Percentiles rank a stretch among this genome's conserved stretches.
phyloP scores from a whole-genome alignment of 2,113 vertebrate genomes.

The Dicentrarchus labrax region DNA sequence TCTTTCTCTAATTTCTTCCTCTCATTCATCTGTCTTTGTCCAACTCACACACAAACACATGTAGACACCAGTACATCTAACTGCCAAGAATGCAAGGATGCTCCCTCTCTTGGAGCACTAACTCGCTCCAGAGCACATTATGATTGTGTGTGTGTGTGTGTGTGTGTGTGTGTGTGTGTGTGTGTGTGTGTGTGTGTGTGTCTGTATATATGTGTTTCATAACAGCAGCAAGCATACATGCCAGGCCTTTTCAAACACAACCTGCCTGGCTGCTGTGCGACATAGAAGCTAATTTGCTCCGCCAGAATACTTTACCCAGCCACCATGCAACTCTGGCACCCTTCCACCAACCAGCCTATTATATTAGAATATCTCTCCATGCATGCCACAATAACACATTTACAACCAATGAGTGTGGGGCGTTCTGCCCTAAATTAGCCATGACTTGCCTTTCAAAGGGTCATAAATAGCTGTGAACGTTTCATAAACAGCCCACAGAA shows the following conservation, averaged over 20 bases:
- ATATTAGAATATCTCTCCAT: conserved; percentile 62
- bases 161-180: conserved; percentile 6
- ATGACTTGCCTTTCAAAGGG: conserved; percentile 68
- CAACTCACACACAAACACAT: not conserved
- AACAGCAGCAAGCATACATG: conserved; percentile 6
- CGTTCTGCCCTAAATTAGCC: conserved; percentile 65
- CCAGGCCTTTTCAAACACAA: conserved; percentile 29
- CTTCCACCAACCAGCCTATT: conserved; percentile 56
- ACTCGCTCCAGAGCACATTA: not conserved
- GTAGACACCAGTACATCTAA: conserved; percentile 4
- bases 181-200: not conserved
- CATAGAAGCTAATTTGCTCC: conserved; percentile 52
- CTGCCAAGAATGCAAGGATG: conserved; percentile 29
- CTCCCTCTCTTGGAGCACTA: not conserved
- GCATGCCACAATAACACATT: conserved; percentile 63
- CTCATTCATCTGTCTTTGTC: conserved; percentile 40
- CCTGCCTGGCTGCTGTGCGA: conserved; percentile 42
- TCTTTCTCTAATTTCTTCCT: not conserved
- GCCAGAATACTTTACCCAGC: conserved; percentile 48
- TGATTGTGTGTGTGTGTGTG: conserved; percentile 2
- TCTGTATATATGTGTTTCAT: conserved; percentile 11
- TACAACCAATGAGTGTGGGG: conserved; percentile 58
- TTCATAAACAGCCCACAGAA: conserved; percentile 54
- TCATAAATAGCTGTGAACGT: conserved; percentile 68
- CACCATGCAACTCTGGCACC: conserved; percentile 53